Evolutionary conservation across 2,797 vertebrate genomes (phyloP).

Genomic region (Pelochelys cantorii): DNA sequence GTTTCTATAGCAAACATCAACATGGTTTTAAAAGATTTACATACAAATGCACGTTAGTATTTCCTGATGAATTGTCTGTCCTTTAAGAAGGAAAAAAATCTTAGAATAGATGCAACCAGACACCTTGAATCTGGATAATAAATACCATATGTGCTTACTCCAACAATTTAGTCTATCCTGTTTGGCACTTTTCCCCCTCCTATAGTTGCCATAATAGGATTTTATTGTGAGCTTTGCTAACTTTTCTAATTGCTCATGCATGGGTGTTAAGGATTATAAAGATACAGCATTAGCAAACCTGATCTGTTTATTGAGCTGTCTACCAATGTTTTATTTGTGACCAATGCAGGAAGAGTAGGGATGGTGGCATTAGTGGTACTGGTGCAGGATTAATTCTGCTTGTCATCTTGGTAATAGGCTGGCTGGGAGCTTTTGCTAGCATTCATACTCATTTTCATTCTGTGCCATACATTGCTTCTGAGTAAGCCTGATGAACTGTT

Average conservation of each 20-base stretch:
- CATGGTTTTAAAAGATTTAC: not conserved
- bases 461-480: not conserved
- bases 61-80: constrained; percentile 38
- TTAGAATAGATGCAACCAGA: constrained; percentile 66
- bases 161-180: not conserved
- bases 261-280: no score
- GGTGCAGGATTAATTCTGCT: constrained; percentile 28
- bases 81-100: constrained; percentile 47
- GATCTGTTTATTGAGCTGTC: not conserved
- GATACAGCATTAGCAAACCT: no score
- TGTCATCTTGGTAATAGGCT: not conserved
- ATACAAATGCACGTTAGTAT: not conserved
- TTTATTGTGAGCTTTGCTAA: not conserved
- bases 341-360: not conserved
- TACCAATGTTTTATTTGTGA: not conserved
- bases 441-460: constrained; percentile 49
- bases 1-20: not conserved
- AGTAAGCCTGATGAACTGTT: constrained; percentile 38
- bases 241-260: not conserved
- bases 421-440: not conserved
- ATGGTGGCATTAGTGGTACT: not conserved
- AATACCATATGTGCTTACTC: constrained; percentile 49
- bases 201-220: not conserved
- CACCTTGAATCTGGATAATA: constrained; percentile 49
- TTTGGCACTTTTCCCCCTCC: not conserved